Base-by-base conservation (phyloP, 2,113 vertebrate species). In the Cranoglanis bouderius region DNA sequence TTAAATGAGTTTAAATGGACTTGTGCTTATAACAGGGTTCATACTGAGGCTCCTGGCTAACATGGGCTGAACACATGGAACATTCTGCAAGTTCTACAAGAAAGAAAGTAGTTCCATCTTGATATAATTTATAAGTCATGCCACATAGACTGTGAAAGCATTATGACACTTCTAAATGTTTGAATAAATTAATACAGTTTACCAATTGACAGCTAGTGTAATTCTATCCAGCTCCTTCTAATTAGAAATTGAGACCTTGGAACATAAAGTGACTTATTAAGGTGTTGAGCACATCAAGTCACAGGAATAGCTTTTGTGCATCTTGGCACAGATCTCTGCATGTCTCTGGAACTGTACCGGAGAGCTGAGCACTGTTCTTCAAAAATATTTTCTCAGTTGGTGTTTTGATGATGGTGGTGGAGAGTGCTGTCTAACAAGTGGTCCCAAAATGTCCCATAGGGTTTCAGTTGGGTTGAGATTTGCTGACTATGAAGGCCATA, bases 41-140 rank as follows among this genome's bases (percentile, higher is more conserved):
- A 35, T 80, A 4, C 46, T 19, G 77, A 35, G 77, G 49, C 16
- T 80, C 49, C 77, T 81, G 77, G 77, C 49, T 4, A 16, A 4
- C 77, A 81, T 53, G 77, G 29, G 77, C 77, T 32, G 49, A 53
- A 53, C 77, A 81, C 49, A 53, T 81, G 77, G 77, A 21, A 18
- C 49, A 51, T 80, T 51, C 43, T 78, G 75, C 43, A 78, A 78
- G 77, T 51, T 80, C 14, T 53, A 49, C 77, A 81, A 32, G 18
- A 53, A 51, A 80, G 46, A 81, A 53, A 81, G 53, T 32, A 81
- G 19, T 49, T 81, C 77, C 77, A 53, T 81, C 49, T 81, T 81
- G 46, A 53, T 18, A 10, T 49, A 49, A 49, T 53, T n/a, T 80
- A 51, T 80, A 18, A 51, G 51, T 53, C 16, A 53, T 81, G 29